A percentile compares a stretch with the other conserved stretches of the same genome.
Evolutionary conservation across 2,797 vertebrate genomes (phyloP).

Genomic region (Mormyrus proboscirostris): DNA sequence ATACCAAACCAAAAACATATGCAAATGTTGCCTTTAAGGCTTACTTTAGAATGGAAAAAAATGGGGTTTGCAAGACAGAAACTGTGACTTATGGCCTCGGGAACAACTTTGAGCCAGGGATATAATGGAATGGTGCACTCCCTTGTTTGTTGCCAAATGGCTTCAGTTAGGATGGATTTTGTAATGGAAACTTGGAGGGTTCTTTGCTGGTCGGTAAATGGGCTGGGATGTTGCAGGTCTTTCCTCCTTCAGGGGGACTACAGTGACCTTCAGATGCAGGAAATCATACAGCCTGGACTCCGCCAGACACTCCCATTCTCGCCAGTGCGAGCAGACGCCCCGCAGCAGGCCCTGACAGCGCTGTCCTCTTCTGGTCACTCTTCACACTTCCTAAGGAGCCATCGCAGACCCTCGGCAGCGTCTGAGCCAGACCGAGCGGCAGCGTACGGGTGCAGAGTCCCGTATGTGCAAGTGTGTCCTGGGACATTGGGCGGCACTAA

Average conservation of each 20-base stretch:
- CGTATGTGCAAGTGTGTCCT: constrained; percentile 22
- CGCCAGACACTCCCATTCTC: not conserved
- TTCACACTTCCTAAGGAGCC: not conserved
- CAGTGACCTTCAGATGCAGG: not conserved
- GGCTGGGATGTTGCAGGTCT: not conserved
- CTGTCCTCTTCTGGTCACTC: not conserved
- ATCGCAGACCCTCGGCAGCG: not conserved
- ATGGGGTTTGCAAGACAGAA: constrained; percentile 7
- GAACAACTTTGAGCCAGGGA: constrained; percentile 64
- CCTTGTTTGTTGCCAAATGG: constrained; percentile 31
- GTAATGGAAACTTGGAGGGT: constrained; percentile 33
- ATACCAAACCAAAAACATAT: not conserved
- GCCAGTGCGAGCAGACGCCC: not conserved
- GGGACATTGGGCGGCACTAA: constrained; percentile 55
- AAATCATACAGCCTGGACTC: not conserved
- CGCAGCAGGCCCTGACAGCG: not conserved
- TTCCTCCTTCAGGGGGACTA: not conserved
- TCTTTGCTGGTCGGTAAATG: not conserved
- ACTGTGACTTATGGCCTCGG: constrained; percentile 47
- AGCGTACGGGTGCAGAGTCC: constrained; percentile 17
- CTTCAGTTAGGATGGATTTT: constrained; percentile 29
- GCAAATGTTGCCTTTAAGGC: not conserved
- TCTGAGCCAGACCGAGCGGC: not conserved
- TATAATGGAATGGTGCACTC: constrained; percentile 69
- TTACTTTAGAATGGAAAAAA: not conserved